Evolutionary conservation across 2,888 invertebrate genomes (phyloP), one percentile per base, ranked within the genome.

Genomic region (Ornithoptera priamus): DNA sequence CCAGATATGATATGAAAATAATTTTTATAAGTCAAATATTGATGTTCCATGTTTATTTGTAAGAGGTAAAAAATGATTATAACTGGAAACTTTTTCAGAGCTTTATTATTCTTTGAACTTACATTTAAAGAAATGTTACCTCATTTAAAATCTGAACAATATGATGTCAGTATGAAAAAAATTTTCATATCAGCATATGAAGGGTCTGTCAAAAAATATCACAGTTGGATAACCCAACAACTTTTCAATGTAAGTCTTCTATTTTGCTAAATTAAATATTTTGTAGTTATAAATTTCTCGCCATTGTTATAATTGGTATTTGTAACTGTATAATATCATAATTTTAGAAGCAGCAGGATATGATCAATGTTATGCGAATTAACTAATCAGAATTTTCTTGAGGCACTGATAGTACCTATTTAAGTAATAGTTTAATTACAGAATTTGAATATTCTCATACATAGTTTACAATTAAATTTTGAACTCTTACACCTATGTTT

Each of bases 141-240:
- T 46, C 90, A 93, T 77, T 80, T 91, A 63, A 85, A 93, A 78
- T 77, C 85, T 39, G 88, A 87, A 30, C 83, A 88, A 24, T 80
- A 81, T 70, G 84, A 93, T 42, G 94, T 95, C 74, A 94, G 94
- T 79, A 89, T 96, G 78, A 94, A 94, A 69, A 93, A 93, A 30
- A 94, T 94, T 81, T 89, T 96, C 65, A 94, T 93, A 75, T 87
- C 91, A 71, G 95, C 97, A 0, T 97, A 97, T 83, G 93, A 95
- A 76, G 93, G 94, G 65, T 94, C 95, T 53, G 87, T 97, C 24
- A 95, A 96, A 82, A 93, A 93, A 72, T 95, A 96, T 81, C 97
- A 97, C 78, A 95, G 94, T 73, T 97, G 96, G 95, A 89, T 96
- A 78, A 94, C 95, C 5, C 95, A 95, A 80, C 95, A 95, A 87